Percentiles rank a stretch among this genome's conserved stretches.
These are phyloP conservation scores for Schizothorax lantsangensis DNA, from an alignment of 2,797 vertebrate species.

Conservation along the genomic window DNA sequence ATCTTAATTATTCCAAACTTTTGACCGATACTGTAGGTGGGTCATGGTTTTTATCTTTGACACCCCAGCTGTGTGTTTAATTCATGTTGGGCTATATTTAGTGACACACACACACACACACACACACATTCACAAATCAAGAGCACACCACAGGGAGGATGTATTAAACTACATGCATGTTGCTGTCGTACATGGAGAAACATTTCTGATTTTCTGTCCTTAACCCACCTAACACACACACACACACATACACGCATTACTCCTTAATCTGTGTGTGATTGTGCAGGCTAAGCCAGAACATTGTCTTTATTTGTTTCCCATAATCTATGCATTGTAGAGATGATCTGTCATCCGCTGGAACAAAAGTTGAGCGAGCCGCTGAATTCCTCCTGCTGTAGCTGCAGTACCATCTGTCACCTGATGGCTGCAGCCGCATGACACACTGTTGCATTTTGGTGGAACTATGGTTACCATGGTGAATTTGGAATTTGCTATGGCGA, in stretches of 20 bases:
- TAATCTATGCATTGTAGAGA: slow-evolving; percentile 13
- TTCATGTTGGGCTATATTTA: slow-evolving; percentile 62
- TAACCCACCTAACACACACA: background rate
- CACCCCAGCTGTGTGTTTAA: slow-evolving; percentile 69
- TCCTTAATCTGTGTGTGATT: slow-evolving; percentile 8
- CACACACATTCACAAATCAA: background rate
- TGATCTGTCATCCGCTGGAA: background rate
- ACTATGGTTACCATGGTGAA: background rate
- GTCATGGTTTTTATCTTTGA: slow-evolving; percentile 56
- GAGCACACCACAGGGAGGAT: background rate
- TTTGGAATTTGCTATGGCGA: background rate
- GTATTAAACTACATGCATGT: background rate
- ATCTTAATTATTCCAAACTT: background rate
- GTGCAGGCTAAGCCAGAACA: background rate
- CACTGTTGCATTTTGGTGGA: background rate
- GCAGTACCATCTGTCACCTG: slow-evolving; percentile 49
- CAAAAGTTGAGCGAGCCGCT: background rate
- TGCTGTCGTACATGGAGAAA: background rate
- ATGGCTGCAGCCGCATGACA: slow-evolving; percentile 28
- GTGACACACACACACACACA: background rate
- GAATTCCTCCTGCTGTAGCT: slow-evolving; percentile 33
- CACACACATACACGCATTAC: background rate
- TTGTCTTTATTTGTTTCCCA: background rate
- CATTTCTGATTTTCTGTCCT: background rate
- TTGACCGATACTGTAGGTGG: background rate